Conservation (phyloP, 2,888 invertebrate genomes). For the Stenurella melanura region DNA sequence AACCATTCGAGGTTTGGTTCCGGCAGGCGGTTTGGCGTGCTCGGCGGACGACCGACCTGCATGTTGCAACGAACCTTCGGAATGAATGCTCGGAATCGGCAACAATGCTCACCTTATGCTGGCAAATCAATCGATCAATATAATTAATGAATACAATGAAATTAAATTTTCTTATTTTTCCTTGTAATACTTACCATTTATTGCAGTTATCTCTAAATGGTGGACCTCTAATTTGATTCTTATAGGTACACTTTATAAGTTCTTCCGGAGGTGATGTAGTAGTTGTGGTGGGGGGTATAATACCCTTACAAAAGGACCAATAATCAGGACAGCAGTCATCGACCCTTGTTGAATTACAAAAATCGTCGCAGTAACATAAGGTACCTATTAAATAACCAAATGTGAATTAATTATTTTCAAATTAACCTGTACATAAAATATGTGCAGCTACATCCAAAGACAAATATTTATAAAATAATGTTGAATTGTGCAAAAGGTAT, state of each 20-base stretch:
- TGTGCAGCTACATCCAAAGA: neutral
- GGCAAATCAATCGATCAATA: too few species aligned
- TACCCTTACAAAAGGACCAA: constrained; percentile 79
- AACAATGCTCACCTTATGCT: too few species aligned
- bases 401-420: neutral
- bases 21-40: too few species aligned
- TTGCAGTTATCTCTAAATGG: constrained; percentile 82
- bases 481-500: too few species aligned
- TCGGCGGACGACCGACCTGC: too few species aligned
- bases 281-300: constrained; percentile 48
- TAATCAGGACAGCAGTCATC: constrained; percentile 97
- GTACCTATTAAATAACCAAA: constrained; percentile 77
- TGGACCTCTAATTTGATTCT: constrained; percentile 70
- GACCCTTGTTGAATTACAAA: constrained; percentile 84
- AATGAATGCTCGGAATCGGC: too few species aligned
- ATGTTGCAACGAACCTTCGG: too few species aligned
- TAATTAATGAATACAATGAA: too few species aligned
- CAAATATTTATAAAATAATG: too few species aligned
- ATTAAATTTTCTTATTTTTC: neutral
- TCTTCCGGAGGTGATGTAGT: constrained; percentile 46
- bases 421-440: neutral
- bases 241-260: constrained; percentile 74
- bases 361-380: constrained; percentile 95
- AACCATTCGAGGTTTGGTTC: too few species aligned
- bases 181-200: constrained; percentile 76